Evolutionary conservation across 2,113 vertebrate species (phyloP).

Genomic region (Pterophyllum scalare): DNA sequence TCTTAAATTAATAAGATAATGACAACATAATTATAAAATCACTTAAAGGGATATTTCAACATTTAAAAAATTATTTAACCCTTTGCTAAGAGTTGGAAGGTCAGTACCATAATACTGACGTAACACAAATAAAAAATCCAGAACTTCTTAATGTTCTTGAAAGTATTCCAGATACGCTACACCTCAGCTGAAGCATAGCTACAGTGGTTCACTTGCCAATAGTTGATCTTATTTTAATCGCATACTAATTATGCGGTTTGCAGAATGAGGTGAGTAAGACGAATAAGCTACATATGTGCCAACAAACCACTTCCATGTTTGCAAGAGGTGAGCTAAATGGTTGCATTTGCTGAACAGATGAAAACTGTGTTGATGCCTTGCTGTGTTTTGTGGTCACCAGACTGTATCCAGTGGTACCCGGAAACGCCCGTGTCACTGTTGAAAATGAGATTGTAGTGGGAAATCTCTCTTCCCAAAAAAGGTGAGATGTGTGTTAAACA

Average conservation of each 20-base stretch:
- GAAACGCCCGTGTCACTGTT: conserved; percentile 75
- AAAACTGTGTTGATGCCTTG: not conserved
- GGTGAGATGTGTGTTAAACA: conserved; percentile 42
- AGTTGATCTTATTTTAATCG: not conserved
- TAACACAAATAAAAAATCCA: too few species aligned
- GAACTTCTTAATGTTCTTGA: too few species aligned
- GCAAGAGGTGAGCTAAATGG: not conserved
- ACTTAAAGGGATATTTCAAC: not conserved
- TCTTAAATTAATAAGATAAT: not conserved
- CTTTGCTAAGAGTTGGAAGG: not conserved
- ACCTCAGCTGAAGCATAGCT: not conserved
- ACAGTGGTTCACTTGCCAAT: not conserved
- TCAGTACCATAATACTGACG: too few species aligned
- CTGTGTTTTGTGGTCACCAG: conserved; percentile 57
- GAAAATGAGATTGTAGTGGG: conserved; percentile 80
- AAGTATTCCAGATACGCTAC: not conserved
- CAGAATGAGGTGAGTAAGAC: not conserved
- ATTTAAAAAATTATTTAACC: not conserved
- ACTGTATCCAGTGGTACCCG: conserved; percentile 83
- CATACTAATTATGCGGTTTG: not conserved
- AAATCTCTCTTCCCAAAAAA: conserved; percentile 78
- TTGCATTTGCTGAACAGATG: not conserved
- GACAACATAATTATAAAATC: not conserved
- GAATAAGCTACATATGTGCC: not conserved
- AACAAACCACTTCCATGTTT: not conserved